phyloP scores from a whole-genome alignment of 2,888 invertebrate species.

The Pammene aurita region DNA sequence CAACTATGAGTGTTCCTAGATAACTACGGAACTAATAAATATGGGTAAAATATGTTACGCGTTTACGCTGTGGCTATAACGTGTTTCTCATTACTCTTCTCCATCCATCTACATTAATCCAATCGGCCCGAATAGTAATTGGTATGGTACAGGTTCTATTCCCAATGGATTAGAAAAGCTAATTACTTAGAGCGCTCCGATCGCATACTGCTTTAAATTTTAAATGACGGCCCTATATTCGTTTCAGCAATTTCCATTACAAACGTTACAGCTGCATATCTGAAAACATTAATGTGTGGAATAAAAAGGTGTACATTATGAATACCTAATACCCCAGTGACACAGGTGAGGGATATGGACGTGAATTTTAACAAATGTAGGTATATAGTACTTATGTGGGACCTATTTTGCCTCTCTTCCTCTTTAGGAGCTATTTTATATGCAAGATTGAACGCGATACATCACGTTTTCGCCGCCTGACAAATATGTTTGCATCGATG shows the following conservation, averaged over 20 bases:
- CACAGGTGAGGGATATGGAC: background rate
- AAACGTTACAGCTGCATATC: conserved; percentile 13
- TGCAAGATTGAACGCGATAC: background rate
- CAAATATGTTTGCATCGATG: background rate
- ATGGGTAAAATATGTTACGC: no score
- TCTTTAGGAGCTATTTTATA: background rate
- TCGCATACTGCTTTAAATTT: conserved; percentile 23
- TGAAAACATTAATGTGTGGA: conserved; percentile 10
- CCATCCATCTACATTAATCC: conserved; percentile 17
- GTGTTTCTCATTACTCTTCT: background rate
- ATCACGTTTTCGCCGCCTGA: background rate
- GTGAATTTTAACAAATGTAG: background rate
- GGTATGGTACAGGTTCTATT: conserved; percentile 16
- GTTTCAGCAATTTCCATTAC: conserved; percentile 20
- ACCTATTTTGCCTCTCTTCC: background rate
- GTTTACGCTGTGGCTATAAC: no score
- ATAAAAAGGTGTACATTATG: conserved; percentile 5
- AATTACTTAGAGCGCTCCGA: conserved; percentile 32
- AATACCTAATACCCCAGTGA: background rate
- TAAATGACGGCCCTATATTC: conserved; percentile 17
- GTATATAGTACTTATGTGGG: background rate
- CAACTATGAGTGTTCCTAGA: background rate
- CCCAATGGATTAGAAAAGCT: conserved; percentile 26
- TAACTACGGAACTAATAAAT: background rate
- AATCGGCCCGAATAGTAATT: conserved; percentile 28